Conservation (phyloP, 2,888 invertebrate genomes). For the Heliconius charithonia region DNA sequence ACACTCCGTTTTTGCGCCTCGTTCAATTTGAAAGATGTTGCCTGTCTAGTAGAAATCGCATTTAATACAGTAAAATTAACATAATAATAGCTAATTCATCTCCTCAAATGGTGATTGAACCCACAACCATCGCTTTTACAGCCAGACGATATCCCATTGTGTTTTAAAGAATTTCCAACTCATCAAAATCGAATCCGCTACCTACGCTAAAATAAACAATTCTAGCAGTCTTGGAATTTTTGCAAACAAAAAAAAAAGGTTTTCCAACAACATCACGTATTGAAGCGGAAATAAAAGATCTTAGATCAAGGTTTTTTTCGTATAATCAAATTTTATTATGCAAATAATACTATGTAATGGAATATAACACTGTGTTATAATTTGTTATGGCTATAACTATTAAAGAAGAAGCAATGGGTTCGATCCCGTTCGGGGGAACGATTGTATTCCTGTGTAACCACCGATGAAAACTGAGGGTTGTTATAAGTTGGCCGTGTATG, state of each 20-base stretch:
- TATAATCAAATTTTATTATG: background rate
- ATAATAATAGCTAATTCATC: no score
- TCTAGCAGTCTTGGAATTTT: background rate
- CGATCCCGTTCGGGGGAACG: no score
- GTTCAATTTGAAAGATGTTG: background rate
- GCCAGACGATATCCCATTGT: no score
- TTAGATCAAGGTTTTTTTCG: background rate
- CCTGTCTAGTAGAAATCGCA: no score
- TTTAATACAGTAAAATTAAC: no score
- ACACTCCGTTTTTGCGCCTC: background rate
- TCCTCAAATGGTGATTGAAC: no score
- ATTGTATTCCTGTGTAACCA: no score
- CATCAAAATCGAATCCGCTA: background rate
- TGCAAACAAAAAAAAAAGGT: background rate
- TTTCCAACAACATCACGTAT: background rate
- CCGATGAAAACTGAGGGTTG: no score
- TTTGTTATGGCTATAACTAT: background rate
- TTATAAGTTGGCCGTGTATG: no score
- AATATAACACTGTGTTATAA: background rate
- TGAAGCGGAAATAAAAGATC: background rate
- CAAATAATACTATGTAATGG: background rate
- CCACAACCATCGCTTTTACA: no score
- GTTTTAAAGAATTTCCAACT: no score
- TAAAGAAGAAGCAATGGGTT: no score
- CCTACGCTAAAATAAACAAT: background rate